Conservation (phyloP, 2,888 invertebrate genomes). For the Amphipoea oculea region DNA sequence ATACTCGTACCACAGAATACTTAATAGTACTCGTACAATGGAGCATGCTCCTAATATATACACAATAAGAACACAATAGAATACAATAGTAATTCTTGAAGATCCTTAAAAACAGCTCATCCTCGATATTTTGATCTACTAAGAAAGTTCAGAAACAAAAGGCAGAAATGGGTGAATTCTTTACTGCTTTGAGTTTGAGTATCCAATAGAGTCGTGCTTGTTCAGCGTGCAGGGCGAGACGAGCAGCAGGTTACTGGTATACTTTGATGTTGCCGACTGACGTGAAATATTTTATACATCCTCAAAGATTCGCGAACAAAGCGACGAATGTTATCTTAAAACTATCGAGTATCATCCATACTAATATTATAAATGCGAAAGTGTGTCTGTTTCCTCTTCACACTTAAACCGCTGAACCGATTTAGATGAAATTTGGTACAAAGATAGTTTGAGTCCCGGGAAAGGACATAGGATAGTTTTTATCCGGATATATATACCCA, state of each 20-base stretch:
- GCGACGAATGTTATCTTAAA: slow-evolving; percentile 2
- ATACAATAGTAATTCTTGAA: background rate
- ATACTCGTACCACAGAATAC: too few relatives aligned
- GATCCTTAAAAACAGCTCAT: background rate
- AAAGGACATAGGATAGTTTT: too few relatives aligned
- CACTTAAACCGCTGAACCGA: too few relatives aligned
- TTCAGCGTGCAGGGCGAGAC: background rate
- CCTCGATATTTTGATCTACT: background rate
- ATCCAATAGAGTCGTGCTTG: background rate
- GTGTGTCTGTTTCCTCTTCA: too few relatives aligned
- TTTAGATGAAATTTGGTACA: too few relatives aligned
- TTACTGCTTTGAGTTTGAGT: too few relatives aligned
- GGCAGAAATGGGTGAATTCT: background rate
- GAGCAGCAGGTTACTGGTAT: background rate
- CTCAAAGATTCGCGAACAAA: background rate
- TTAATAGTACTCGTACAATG: background rate
- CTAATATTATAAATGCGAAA: too few relatives aligned
- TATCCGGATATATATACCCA: too few relatives aligned
- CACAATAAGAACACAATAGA: background rate
- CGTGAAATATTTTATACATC: background rate
- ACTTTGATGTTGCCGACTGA: background rate
- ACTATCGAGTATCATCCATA: background rate
- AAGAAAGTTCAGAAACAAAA: background rate
- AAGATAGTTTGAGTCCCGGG: too few relatives aligned
- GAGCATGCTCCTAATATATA: background rate